These are phyloP conservation scores for Thomomys bottae DNA, from an alignment of 2,113 vertebrate species.

Conservation along the genomic window DNA sequence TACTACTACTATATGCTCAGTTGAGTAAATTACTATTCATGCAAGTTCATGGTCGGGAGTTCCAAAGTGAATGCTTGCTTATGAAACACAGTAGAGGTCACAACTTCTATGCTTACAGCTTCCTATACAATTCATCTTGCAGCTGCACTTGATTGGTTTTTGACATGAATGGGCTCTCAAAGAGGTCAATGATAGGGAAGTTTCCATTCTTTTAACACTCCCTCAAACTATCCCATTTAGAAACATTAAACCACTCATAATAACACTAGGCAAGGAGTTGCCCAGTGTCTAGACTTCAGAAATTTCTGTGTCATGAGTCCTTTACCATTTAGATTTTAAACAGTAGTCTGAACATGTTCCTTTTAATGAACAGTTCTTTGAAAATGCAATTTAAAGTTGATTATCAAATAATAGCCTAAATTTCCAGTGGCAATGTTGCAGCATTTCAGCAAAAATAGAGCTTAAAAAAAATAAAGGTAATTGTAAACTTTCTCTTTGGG, in stretches of 20 bases:
- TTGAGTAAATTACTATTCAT: conserved; percentile 52
- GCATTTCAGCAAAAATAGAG: conserved; percentile 40
- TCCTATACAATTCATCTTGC: conserved; percentile 72
- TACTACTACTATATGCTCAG: conserved; percentile 26
- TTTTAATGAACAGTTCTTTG: conserved; percentile 13
- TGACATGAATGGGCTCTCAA: conserved; percentile 70
- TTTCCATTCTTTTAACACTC: conserved; percentile 70
- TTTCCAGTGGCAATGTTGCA: conserved; percentile 21
- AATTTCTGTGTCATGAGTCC: not conserved
- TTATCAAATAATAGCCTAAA: conserved; percentile 40
- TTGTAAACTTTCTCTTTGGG: not conserved
- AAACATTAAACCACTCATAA: conserved; percentile 66
- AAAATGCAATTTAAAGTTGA: conserved; percentile 49
- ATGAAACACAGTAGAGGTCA: conserved; percentile 69
- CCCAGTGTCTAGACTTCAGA: conserved; percentile 47
- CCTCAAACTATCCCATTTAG: conserved; percentile 61
- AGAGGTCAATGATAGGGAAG: conserved; percentile 66
- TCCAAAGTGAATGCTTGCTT: conserved; percentile 52
- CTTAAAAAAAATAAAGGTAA: conserved; percentile 26
- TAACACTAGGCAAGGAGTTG: not conserved
- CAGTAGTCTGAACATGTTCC: not conserved
- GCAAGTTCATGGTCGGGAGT: conserved; percentile 33
- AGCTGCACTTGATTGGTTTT: conserved; percentile 76
- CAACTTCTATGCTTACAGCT: conserved; percentile 66
- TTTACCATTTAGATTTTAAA: conserved; percentile 4